These are phyloP conservation scores for Polylopha cassiicola DNA, from an alignment of 2,888 invertebrate genomes.

Conservation along the genomic window DNA sequence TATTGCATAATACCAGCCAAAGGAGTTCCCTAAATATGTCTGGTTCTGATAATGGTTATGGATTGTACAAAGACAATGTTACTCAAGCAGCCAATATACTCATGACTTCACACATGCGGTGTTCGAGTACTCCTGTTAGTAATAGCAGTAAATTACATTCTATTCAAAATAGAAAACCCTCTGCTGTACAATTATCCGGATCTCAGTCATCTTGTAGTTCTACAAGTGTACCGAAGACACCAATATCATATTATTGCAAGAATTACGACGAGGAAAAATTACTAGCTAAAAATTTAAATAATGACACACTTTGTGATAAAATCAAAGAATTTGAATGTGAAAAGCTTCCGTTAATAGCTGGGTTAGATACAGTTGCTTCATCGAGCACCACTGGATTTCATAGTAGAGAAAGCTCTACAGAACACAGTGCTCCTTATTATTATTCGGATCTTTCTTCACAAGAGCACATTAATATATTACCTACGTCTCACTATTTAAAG, in stretches of 20 bases:
- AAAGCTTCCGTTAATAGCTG: conserved; percentile 50
- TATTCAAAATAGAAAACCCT: conserved; percentile 32
- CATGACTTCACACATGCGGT: conserved; percentile 41
- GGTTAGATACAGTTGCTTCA: conserved; percentile 50
- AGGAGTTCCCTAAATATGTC: conserved; percentile 37
- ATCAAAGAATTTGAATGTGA: conserved; percentile 68
- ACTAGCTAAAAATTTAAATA: conserved; percentile 65
- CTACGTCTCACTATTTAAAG: conserved; percentile 66
- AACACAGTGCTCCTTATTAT: conserved; percentile 88
- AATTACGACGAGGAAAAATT: conserved; percentile 56
- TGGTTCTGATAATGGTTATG: conserved; percentile 29
- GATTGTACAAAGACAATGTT: conserved; percentile 43
- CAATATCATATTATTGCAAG: conserved; percentile 71
- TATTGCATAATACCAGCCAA: conserved; percentile 26
- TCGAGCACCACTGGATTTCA: conserved; percentile 72
- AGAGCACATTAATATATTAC: conserved; percentile 67
- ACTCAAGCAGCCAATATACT: conserved; percentile 36
- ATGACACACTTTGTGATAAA: conserved; percentile 56
- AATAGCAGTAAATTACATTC: conserved; percentile 35
- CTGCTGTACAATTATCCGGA: conserved; percentile 41
- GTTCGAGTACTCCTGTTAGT: conserved; percentile 60
- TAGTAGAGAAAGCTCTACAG: conserved; percentile 79
- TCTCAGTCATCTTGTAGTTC: conserved; percentile 63
- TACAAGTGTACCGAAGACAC: conserved; percentile 50
- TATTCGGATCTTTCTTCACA: conserved; percentile 85